Conservation (phyloP, 1,140 invertebrate genomes). For the Pantala flavescens region DNA sequence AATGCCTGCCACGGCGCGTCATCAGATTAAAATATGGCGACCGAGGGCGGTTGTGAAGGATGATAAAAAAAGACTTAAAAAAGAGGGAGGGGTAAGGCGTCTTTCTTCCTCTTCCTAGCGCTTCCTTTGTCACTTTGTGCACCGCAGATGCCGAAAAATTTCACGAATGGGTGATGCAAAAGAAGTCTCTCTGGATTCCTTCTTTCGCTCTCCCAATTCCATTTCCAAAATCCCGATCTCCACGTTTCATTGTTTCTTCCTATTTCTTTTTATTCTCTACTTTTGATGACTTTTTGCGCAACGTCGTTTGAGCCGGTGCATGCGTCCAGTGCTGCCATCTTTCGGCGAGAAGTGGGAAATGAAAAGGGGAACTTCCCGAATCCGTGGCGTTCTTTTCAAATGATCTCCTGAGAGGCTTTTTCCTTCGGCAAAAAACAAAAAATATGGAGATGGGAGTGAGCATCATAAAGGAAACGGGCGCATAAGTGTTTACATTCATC, state of each 20-base stretch:
- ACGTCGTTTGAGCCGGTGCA: too few species aligned
- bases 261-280: too few species aligned
- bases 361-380: too few species aligned
- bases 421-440: too few species aligned
- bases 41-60: neutral
- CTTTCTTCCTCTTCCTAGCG: neutral
- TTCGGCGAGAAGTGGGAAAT: too few species aligned
- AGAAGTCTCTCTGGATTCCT: neutral
- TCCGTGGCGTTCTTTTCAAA: too few species aligned
- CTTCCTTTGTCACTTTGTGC: slow-evolving; percentile 4
- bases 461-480: too few species aligned
- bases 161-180: neutral
- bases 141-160: neutral
- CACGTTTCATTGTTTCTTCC: neutral
- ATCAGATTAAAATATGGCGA: neutral
- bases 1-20: neutral
- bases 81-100: neutral
- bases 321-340: too few species aligned
- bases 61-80: neutral
- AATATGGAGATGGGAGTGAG: too few species aligned
- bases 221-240: neutral
- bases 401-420: too few species aligned
- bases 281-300: too few species aligned
- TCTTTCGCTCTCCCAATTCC: neutral
- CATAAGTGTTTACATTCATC: too few species aligned